A percentile compares a stretch with the other conserved stretches of the same genome.
Conservation (phyloP, 2,797 vertebrate genomes). For the Amblyraja radiata region DNA sequence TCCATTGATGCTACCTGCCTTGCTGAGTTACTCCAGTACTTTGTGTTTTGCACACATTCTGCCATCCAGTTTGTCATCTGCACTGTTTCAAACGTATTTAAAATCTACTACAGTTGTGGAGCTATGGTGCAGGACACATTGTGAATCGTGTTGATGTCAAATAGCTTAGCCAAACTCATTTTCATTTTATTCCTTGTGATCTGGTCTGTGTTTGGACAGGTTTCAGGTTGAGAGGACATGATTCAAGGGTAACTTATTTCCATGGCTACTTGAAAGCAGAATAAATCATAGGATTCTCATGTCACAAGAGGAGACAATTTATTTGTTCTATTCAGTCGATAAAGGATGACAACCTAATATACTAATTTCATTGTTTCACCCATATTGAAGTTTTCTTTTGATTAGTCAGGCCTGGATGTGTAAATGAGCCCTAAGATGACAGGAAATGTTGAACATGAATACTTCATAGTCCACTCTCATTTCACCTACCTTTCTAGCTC, state of each 20-base stretch:
- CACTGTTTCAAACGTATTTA: neutral
- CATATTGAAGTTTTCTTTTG: neutral
- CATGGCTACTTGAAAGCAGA: neutral
- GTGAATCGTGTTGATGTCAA: neutral
- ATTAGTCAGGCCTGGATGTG: neutral
- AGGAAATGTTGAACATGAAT: neutral
- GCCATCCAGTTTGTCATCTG: neutral
- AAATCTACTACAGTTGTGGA: neutral
- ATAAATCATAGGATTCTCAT: no score
- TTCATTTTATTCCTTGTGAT: conserved; percentile 46
- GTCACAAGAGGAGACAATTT: no score
- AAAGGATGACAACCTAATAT: neutral
- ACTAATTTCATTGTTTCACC: no score
- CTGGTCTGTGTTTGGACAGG: conserved; percentile 35
- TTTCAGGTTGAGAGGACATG: conserved; percentile 20
- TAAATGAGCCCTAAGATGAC: neutral
- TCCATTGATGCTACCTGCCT: no score
- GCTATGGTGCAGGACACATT: neutral
- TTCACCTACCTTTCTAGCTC: neutral
- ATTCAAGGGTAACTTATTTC: neutral
- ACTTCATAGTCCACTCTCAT: neutral
- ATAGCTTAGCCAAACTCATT: conserved; percentile 22
- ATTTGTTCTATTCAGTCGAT: no score
- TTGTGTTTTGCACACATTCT: neutral
- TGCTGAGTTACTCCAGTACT: no score